phyloP scores from a whole-genome alignment of 92 coral and sea anemone genomes.

The Phenganax marumi region DNA sequence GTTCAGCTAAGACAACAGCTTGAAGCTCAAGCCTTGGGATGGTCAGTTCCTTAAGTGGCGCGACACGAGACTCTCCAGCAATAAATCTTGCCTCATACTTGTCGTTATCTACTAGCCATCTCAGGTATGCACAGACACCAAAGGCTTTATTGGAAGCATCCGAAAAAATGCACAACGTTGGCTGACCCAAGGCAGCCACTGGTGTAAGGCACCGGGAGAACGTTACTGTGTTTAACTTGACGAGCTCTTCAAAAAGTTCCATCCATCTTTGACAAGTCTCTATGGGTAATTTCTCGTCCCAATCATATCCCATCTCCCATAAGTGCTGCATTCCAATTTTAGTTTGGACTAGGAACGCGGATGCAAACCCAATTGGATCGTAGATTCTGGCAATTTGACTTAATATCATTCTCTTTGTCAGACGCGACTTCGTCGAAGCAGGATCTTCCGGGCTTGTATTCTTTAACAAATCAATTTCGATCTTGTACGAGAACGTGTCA shows the following conservation, averaged over 20 bases:
- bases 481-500: too few species aligned
- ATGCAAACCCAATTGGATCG: slow-evolving; percentile 34
- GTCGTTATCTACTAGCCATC: slow-evolving; percentile 8
- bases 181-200: slow-evolving; percentile 30
- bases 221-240: slow-evolving; percentile 33
- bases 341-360: slow-evolving; percentile 11
- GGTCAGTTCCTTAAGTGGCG: slow-evolving; percentile 42
- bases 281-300: slow-evolving; percentile 41
- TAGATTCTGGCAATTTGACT: slow-evolving; percentile 40
- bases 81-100: slow-evolving; percentile 29
- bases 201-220: slow-evolving; percentile 53
- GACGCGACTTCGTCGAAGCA: background rate
- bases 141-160: slow-evolving; percentile 26
- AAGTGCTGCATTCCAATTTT: slow-evolving; percentile 43
- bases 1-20: slow-evolving; percentile 38
- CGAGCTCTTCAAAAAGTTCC: slow-evolving; percentile 52
- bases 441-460: background rate
- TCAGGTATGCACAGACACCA: slow-evolving; percentile 35
- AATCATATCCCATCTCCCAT: slow-evolving; percentile 31
- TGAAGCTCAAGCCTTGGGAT: slow-evolving; percentile 40
- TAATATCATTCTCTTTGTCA: slow-evolving; percentile 42
- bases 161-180: slow-evolving; percentile 41
- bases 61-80: slow-evolving; percentile 45
- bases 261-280: slow-evolving; percentile 35
- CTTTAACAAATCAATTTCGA: background rate